Conservation (phyloP, 2,113 vertebrate genomes). For the Cyprinodon variegatus region DNA sequence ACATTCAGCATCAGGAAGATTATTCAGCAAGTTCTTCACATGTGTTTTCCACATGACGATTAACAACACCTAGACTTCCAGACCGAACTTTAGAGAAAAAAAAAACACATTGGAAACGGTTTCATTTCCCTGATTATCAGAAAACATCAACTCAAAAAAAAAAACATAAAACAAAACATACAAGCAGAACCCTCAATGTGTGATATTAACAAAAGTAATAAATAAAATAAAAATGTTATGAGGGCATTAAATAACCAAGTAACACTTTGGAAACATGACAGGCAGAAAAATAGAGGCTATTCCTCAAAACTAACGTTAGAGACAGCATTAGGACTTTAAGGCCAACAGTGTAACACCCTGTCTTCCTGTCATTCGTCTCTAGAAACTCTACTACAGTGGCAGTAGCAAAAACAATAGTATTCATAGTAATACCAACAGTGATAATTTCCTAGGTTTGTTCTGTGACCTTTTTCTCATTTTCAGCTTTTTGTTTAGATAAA, state of each 20-base stretch:
- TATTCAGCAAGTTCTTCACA: conserved; percentile 77
- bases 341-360: conserved; percentile 70
- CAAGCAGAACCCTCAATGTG: conserved; percentile 72
- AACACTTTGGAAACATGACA: conserved; percentile 64
- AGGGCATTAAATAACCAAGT: conserved; percentile 73
- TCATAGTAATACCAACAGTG: conserved; percentile 65
- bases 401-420: conserved; percentile 75
- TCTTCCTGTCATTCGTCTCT: conserved; percentile 77
- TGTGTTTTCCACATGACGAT: conserved; percentile 79
- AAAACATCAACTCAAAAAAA: conserved; percentile 74
- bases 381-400: conserved; percentile 80
- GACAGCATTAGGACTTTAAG: conserved; percentile 81
- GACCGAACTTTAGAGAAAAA: conserved; percentile 79
- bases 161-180: conserved; percentile 74
- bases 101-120: conserved; percentile 85
- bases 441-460: conserved; percentile 73
- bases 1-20: conserved; percentile 91
- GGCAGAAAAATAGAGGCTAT: conserved; percentile 58
- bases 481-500: conserved; percentile 74
- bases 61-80: conserved; percentile 80
- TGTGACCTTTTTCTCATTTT: conserved; percentile 70
- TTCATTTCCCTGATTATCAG: conserved; percentile 94
- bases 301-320: conserved; percentile 74
- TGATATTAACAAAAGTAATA: conserved; percentile 73
- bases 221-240: conserved; percentile 74